phyloP scores from a whole-genome alignment of 2,888 invertebrate genomes.

The Drosophila longiperda region DNA sequence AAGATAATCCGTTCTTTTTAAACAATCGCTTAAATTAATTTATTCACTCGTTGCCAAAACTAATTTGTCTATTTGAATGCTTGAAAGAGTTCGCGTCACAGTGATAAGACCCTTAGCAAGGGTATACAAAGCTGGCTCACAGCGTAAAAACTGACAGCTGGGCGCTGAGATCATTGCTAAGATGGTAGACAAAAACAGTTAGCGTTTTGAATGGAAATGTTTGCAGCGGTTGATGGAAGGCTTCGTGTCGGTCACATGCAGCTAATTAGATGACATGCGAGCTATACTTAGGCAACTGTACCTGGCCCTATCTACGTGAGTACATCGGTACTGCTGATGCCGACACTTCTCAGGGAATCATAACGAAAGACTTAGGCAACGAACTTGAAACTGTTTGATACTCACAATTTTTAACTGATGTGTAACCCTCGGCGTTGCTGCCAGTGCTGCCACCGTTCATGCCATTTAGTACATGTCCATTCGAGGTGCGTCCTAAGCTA shows the following conservation, averaged over 20 bases:
- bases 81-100: no score
- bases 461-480: constrained; percentile 79
- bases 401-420: constrained; percentile 85
- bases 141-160: neutral
- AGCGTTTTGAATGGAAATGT: constrained; percentile 23
- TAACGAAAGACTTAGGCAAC: constrained; percentile 66
- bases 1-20: neutral
- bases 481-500: constrained; percentile 86
- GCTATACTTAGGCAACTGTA: constrained; percentile 34
- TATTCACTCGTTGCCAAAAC: neutral
- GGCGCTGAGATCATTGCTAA: constrained; percentile 43
- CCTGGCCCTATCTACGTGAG: neutral
- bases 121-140: constrained; percentile 16
- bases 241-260: constrained; percentile 55
- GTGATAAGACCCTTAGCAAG: neutral
- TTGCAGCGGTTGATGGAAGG: constrained; percentile 11
- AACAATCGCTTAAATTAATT: neutral
- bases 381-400: constrained; percentile 52
- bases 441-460: constrained; percentile 80
- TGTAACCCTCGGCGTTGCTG: constrained; percentile 84
- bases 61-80: neutral
- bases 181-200: constrained; percentile 28
- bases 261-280: constrained; percentile 54
- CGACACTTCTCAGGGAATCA: constrained; percentile 6
- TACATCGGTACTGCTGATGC: constrained; percentile 1